Conservation (phyloP, 2,888 invertebrate genomes). For the Alloplasta piceator region DNA sequence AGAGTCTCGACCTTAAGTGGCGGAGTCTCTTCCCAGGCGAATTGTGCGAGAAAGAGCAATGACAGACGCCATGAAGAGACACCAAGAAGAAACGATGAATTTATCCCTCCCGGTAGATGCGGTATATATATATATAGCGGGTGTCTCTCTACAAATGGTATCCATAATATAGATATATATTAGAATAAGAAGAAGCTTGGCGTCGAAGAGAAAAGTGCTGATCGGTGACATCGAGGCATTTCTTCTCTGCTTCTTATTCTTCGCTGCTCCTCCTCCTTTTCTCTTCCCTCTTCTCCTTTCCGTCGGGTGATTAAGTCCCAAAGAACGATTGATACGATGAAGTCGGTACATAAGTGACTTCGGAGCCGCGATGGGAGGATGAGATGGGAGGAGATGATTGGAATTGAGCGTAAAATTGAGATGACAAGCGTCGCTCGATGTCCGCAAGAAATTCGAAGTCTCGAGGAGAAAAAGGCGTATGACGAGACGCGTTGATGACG, state of each 20-base stretch:
- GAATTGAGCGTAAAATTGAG: conserved; percentile 64
- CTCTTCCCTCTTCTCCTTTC: neutral
- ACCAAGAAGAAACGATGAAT: conserved; percentile 46
- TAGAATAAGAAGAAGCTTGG: conserved; percentile 2
- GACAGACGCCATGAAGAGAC: conserved; percentile 9
- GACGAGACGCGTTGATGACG: neutral
- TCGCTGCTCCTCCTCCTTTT: neutral
- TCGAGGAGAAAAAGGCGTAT: conserved; percentile 21
- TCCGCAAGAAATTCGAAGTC: conserved; percentile 52
- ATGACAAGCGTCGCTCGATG: conserved; percentile 58
- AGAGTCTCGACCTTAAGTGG: conserved; percentile 8
- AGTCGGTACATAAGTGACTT: conserved; percentile 32
- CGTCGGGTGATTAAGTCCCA: conserved; percentile 59
- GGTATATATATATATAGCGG: conserved; percentile 11
- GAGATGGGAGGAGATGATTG: conserved; percentile 27
- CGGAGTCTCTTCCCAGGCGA: neutral
- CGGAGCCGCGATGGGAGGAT: neutral
- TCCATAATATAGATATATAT: conserved; percentile 18
- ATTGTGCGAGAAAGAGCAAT: neutral
- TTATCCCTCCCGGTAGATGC: neutral
- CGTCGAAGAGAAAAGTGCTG: conserved; percentile 58
- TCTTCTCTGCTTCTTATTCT: conserved; percentile 5
- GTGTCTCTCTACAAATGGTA: neutral
- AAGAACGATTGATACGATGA: conserved; percentile 65
- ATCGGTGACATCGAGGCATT: conserved; percentile 58